Evolutionary conservation across 2,888 invertebrate species (phyloP), one percentile per base, ranked within the genome.

Genomic region (Thumatha senex): DNA sequence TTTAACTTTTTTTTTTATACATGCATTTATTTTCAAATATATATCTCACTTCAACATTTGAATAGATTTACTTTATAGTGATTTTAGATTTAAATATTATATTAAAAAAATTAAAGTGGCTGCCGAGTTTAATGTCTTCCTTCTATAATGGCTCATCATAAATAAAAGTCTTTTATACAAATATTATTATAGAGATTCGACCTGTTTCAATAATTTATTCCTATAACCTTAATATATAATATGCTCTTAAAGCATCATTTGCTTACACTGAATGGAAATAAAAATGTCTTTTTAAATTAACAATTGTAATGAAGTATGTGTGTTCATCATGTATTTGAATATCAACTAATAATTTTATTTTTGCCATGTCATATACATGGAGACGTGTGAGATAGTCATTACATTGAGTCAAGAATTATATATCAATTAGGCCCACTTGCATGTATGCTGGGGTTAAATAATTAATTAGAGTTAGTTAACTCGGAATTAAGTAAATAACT

Each of bases 231-330:
- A n/a, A n/a, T 14, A 42, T 39, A n/a, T 30, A 44, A 14, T 14
- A 45, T 36, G 44, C 11, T 8, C 14, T 45, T 15, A 9, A 30
- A 24, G 30, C 11, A n/a, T 29, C 10, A 5, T 11, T 39, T 39
- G 29, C 0, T 14, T n/a, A 56, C 46, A 50, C 46, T 58, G 54
- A 56, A 56, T 47, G 51, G 41, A 40, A 51, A 56, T 48, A 46
- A 63, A 59, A 52, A 55, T 39, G 56, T 59, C 15, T 51, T 42
- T 33, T 13, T 35, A 33, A 40, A 48, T 36, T n/a, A 40, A 39
- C 11, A 34, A n/a, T n/a, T 34, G 12, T n/a, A 40, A 18, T 24
- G 30, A 18, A 51, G 40, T 48, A 50, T 35, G 36, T 45, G 58
- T 62, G 55, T 48, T 64, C 30, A 47, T n/a, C n/a, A n/a, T n/a